Base-by-base conservation (phyloP, 2,113 vertebrate genomes). In the Miniopterus natalensis region DNA sequence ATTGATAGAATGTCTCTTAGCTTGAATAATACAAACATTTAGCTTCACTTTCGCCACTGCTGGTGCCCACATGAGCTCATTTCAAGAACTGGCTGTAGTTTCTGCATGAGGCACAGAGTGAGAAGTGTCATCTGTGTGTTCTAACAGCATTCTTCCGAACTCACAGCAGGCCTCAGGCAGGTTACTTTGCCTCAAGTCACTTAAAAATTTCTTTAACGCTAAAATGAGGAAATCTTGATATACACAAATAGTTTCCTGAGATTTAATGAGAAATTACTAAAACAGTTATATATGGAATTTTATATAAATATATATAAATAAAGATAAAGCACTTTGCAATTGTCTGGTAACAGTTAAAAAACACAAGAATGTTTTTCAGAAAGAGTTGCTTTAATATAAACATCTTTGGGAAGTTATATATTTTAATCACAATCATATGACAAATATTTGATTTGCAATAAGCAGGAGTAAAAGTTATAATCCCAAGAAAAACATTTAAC, bases 391-490 rank as follows among this genome's bases (percentile, higher is more conserved):
- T 95, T 63, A 78, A 65, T 47, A 68, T 29, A 74, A 83, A 85
- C 17, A 84, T 42, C 53, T 94, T 92, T 55, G 11, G 31, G 68
- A 42, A 29, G 2, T 77, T 96, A 84, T 74, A 57, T 61, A 68
- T 87, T 97, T 96, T 95, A 84, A 90, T 95, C 89, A 93, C 42
- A 94, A 45, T 79, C 70, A 75, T 42, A 73, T 87, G 25, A 94
- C 92, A 88, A 88, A 90, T 88, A 95, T 94, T 96, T 96, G 45
- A 97, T 96, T 92, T 88, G 45, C 18, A 53, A 84, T 95, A 96
- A 95, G 45, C 0, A 0, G 21, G 86, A 96, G 88, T 88, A 83
- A 96, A 97, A 87, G 18, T 95, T 90, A 55, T 80, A 93, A 97
- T 95, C 68, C 70, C 79, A 77, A 21, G 70, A 74, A 95, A 95